Percentiles rank a stretch among this genome's conserved stretches.
phyloP scores from a whole-genome alignment of 2,797 vertebrate species.

The Falco berigora region DNA sequence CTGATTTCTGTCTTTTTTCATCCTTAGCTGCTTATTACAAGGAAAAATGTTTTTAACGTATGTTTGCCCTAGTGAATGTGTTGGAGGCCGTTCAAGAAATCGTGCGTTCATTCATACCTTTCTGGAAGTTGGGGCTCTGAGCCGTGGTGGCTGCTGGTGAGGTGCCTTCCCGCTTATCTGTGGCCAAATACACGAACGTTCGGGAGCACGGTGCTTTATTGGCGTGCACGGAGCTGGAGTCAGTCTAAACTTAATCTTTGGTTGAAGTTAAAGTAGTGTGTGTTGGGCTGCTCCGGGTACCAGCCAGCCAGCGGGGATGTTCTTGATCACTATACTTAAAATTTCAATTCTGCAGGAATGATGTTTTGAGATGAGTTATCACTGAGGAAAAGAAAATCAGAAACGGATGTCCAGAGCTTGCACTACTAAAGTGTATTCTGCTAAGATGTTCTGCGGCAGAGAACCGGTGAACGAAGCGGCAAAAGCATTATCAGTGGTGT shows the following conservation, averaged over 20 bases:
- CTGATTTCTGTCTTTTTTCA: not conserved
- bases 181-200: fast-evolving
- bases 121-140: not conserved
- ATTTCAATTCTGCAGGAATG: not conserved
- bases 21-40: not conserved
- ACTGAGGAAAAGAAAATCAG: not conserved
- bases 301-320: not conserved
- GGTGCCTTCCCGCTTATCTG: not conserved
- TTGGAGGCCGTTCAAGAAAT: not conserved
- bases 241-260: not conserved
- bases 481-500: not conserved
- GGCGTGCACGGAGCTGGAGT: not conserved
- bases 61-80: not conserved
- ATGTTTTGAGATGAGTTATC: not conserved
- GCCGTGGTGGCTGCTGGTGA: not conserved
- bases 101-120: not conserved
- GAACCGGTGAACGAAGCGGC: not conserved
- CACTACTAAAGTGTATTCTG: not conserved
- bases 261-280: not conserved
- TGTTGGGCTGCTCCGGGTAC: not conserved
- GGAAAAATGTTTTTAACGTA: not conserved
- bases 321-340: not conserved
- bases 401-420: not conserved
- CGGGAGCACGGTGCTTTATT: not conserved
- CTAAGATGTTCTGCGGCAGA: fast-evolving